Evolutionary conservation across 2,113 vertebrate genomes (phyloP).

Genomic region (Eulemur macaco): DNA sequence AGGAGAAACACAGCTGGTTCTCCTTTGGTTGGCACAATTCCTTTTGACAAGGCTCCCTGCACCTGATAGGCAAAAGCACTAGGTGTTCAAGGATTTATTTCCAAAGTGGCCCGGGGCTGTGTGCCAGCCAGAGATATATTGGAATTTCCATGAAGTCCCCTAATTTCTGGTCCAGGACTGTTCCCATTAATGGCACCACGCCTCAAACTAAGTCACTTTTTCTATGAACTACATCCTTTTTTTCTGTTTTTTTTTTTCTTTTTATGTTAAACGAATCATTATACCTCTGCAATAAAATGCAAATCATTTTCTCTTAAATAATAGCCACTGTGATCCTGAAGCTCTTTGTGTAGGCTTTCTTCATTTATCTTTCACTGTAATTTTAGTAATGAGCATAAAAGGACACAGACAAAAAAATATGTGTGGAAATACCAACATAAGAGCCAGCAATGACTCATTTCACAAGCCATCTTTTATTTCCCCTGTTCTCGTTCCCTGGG

Average conservation of each 20-base stretch:
- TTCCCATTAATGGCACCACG: neutral
- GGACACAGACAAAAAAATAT: neutral
- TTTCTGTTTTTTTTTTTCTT: neutral
- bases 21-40: neutral
- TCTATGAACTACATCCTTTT: neutral
- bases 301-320: neutral
- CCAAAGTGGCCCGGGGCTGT: fast-evolving
- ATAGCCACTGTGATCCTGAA: neutral
- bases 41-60: neutral
- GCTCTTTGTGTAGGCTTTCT: neutral
- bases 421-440: neutral
- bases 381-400: constrained; percentile 3
- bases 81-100: neutral
- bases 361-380: neutral
- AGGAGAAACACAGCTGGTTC: neutral
- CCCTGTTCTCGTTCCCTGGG: neutral
- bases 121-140: neutral
- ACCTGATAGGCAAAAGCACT: neutral
- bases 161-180: neutral
- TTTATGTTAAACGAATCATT: constrained; percentile 5
- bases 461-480: neutral
- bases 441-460: neutral
- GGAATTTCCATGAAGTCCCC: neutral
- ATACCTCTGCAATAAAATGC: neutral
- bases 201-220: neutral